Evolutionary conservation across 2,113 vertebrate genomes (phyloP).

Genomic region (Neodontobutis hainanensis): DNA sequence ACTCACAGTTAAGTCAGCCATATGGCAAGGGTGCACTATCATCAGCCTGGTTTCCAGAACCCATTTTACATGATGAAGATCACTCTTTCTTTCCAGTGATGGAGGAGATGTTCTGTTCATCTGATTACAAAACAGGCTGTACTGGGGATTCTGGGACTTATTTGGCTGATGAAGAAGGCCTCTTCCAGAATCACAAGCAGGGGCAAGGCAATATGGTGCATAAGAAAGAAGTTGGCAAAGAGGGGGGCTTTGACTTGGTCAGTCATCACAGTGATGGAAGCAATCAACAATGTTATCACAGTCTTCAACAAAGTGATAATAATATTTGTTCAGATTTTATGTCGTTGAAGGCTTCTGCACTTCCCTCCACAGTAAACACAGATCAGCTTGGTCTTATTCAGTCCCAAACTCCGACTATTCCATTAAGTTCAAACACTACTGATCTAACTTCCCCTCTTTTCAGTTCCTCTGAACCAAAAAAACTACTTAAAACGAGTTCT

Average conservation of each 20-base stretch:
- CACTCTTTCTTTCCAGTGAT: constrained; percentile 91
- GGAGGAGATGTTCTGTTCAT: constrained; percentile 91
- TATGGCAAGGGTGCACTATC: constrained; percentile 76
- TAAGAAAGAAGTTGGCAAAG: constrained; percentile 64
- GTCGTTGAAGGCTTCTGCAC: constrained; percentile 81
- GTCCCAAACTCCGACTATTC: constrained; percentile 73
- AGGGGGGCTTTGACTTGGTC: constrained; percentile 80
- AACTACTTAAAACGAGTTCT: constrained; percentile 89
- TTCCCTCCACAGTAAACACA: constrained; percentile 90
- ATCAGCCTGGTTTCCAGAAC: constrained; percentile 92
- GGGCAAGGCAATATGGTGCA: constrained; percentile 65
- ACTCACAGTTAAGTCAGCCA: constrained; percentile 69
- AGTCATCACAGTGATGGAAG: constrained; percentile 77
- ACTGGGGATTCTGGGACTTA: constrained; percentile 67
- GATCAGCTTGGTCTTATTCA: constrained; percentile 91
- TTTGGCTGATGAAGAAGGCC: constrained; percentile 67
- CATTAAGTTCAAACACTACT: constrained; percentile 44
- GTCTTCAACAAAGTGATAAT: constrained; percentile 70
- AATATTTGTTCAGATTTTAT: constrained; percentile 81
- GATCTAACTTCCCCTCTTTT: constrained; percentile 85
- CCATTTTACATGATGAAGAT: constrained; percentile 86
- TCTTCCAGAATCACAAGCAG: constrained; percentile 60
- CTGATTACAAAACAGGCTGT: constrained; percentile 85
- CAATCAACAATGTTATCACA: constrained; percentile 77
- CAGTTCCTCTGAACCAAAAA: constrained; percentile 90